Conservation (phyloP, 2,888 invertebrate genomes). For the Muscina levida region DNA sequence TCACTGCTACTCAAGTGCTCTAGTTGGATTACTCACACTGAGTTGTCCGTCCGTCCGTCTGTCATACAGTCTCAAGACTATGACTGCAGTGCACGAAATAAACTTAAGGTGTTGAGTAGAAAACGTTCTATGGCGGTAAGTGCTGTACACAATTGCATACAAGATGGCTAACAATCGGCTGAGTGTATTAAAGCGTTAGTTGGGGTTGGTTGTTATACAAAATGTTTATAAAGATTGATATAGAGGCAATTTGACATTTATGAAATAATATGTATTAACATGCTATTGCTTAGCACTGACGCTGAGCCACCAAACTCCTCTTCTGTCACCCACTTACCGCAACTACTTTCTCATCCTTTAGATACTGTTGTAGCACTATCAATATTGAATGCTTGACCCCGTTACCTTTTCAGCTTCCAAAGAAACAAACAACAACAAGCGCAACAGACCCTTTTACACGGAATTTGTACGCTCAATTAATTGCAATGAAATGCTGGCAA, state of each 20-base stretch:
- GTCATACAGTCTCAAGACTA: neutral
- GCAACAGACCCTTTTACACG: neutral
- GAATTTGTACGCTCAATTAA: constrained; percentile 1
- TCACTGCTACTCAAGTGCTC: constrained; percentile 41
- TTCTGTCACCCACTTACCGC: too few species aligned
- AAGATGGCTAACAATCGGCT: too few species aligned
- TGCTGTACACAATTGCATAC: neutral
- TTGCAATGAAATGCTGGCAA: neutral
- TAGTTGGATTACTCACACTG: constrained; percentile 6
- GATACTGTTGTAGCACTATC: too few species aligned
- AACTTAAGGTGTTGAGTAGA: constrained; percentile 44
- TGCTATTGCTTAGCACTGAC: too few species aligned
- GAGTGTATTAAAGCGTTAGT: too few species aligned
- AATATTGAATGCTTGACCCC: too few species aligned
- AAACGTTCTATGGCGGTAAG: constrained; percentile 25
- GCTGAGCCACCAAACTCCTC: too few species aligned
- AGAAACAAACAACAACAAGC: neutral
- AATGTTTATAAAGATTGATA: too few species aligned
- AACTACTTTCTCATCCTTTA: too few species aligned
- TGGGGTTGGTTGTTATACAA: too few species aligned
- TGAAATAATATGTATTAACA: too few species aligned
- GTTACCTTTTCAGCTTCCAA: neutral
- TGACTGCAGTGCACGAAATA: neutral
- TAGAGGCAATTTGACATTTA: constrained; percentile 3
- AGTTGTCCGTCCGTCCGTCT: neutral